Conservation (phyloP, 2,113 vertebrate species). For the Echinops telfairi region DNA sequence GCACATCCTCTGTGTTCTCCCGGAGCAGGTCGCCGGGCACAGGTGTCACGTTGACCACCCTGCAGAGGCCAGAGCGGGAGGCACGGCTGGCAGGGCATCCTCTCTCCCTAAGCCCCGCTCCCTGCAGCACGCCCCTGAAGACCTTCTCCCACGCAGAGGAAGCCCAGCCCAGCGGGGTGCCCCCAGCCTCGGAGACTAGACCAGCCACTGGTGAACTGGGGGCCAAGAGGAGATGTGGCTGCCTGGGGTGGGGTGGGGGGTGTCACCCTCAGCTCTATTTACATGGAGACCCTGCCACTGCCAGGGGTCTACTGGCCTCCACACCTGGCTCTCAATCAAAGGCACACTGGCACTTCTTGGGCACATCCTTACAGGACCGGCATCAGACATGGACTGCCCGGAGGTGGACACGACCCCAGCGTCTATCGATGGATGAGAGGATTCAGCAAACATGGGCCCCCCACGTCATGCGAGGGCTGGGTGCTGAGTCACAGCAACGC, state of each 20-base stretch:
- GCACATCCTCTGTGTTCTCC: conserved; percentile 97
- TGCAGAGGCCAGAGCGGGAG: conserved; percentile 74
- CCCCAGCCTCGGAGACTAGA: neutral
- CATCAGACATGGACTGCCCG: neutral
- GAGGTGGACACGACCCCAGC: too few relatives aligned
- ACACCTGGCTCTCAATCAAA: neutral
- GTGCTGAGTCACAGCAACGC: too few relatives aligned
- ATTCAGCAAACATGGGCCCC: too few relatives aligned
- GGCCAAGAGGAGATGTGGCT: neutral
- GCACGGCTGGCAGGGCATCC: neutral
- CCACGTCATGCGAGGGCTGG: too few relatives aligned
- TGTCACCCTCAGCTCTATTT: neutral
- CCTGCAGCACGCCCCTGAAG: neutral
- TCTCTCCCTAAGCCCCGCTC: neutral
- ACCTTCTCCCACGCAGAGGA: neutral
- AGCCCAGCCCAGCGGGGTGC: neutral
- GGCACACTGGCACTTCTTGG: neutral
- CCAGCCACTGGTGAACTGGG: neutral
- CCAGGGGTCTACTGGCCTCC: neutral
- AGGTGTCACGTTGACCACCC: conserved; percentile 94
- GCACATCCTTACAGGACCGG: neutral
- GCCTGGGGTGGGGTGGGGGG: too few relatives aligned
- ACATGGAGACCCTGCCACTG: neutral
- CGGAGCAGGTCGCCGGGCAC: conserved; percentile 95
- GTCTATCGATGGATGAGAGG: too few relatives aligned